phyloP scores from a whole-genome alignment of 2,797 vertebrate genomes.

The Tangara arthus region DNA sequence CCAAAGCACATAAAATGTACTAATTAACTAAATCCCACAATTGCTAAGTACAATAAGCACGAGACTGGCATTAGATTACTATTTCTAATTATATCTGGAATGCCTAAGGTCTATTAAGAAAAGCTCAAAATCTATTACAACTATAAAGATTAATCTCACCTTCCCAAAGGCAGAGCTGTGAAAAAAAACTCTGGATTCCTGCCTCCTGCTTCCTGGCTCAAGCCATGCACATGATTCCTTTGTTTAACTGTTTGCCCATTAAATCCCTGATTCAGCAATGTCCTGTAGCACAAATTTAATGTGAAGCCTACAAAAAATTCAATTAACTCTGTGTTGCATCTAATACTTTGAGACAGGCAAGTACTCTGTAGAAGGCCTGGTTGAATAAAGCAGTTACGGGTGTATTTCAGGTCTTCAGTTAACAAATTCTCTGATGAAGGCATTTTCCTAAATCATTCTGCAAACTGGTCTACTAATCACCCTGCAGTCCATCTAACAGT shows the following conservation, averaged over 20 bases:
- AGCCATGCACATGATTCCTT: neutral
- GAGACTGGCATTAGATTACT: slow-evolving; percentile 29
- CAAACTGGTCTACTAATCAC: neutral
- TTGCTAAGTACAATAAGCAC: neutral
- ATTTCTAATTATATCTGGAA: slow-evolving; percentile 50
- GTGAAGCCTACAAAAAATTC: slow-evolving; percentile 5
- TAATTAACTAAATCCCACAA: slow-evolving; percentile 54
- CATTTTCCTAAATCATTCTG: neutral
- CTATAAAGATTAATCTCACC: slow-evolving; percentile 43
- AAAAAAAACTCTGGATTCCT: slow-evolving; percentile 4
- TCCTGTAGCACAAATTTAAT: slow-evolving; percentile 9
- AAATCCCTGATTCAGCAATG: slow-evolving; percentile 44
- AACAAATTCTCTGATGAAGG: neutral
- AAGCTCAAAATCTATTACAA: slow-evolving; percentile 42
- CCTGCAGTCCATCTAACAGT: neutral
- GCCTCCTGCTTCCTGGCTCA: neutral
- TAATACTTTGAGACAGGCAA: neutral
- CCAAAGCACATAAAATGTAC: neutral
- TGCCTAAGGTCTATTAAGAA: slow-evolving; percentile 39
- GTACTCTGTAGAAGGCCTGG: neutral
- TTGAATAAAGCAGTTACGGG: neutral
- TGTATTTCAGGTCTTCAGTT: neutral
- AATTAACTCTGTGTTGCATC: neutral
- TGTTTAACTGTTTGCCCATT: slow-evolving; percentile 37
- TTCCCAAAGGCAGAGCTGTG: slow-evolving; percentile 34